Percentiles rank a stretch among this genome's conserved stretches.
These are phyloP conservation scores for Macquaria ambigua DNA, from an alignment of 2,113 vertebrate genomes.

Conservation along the genomic window DNA sequence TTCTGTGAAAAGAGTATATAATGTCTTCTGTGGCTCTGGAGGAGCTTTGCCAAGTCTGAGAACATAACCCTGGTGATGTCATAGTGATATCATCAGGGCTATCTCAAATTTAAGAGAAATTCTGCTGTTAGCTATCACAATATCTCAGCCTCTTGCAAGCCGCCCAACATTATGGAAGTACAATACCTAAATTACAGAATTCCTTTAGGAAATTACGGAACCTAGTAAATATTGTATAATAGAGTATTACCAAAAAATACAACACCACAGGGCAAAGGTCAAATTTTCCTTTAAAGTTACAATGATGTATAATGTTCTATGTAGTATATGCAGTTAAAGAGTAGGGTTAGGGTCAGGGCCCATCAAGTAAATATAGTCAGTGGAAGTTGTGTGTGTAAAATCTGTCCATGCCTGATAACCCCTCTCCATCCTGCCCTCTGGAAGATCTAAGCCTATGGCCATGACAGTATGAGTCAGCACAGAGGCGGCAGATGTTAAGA, in stretches of 20 bases:
- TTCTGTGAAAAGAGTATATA: background rate
- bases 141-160: background rate
- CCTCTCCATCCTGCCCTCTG: constrained; percentile 10
- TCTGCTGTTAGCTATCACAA: too few relatives aligned
- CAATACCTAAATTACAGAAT: background rate
- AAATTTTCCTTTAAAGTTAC: background rate
- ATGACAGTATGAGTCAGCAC: constrained; percentile 61
- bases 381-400: constrained; percentile 23
- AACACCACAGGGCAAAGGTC: background rate
- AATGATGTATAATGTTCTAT: background rate
- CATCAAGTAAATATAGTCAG: constrained; percentile 9
- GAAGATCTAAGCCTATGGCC: constrained; percentile 47
- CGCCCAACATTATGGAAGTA: background rate
- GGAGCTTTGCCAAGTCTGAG: too few relatives aligned
- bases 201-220: background rate
- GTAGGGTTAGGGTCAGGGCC: background rate
- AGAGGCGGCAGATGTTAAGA: constrained; percentile 56
- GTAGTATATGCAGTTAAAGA: background rate
- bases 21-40: background rate
- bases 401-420: background rate
- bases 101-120: too few relatives aligned
- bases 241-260: background rate
- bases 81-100: too few relatives aligned
- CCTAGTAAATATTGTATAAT: too few relatives aligned
- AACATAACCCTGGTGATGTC: too few relatives aligned